Evolutionary conservation across 2,797 vertebrate species (phyloP).

Genomic region (Carcharodon carcharias): DNA sequence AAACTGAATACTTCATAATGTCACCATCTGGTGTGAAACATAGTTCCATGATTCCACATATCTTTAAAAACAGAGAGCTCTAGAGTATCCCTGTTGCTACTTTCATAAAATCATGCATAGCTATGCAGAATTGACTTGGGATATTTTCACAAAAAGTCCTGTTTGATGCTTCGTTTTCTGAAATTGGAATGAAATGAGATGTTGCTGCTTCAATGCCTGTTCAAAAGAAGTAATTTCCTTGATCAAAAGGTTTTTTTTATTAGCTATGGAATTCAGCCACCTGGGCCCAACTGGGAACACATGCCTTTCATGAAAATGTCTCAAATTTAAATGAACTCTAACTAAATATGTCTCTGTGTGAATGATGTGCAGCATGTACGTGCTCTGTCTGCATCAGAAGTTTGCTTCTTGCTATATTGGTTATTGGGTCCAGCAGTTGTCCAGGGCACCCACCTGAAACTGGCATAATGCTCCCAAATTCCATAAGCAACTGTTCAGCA

Average conservation of each 20-base stretch:
- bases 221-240: slow-evolving; percentile 13
- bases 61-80: not conserved
- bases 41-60: not conserved
- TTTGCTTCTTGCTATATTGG: not conserved
- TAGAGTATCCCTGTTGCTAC: not conserved
- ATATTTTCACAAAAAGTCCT: not conserved
- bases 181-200: slow-evolving; percentile 24
- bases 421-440: not conserved
- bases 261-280: slow-evolving; percentile 15
- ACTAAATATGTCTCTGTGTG: slow-evolving; percentile 7
- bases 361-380: not conserved
- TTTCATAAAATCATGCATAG: slow-evolving; percentile 27
- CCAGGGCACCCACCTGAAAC: not conserved
- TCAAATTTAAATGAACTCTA: slow-evolving; percentile 16
- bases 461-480: not conserved
- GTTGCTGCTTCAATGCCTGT: slow-evolving; percentile 13
- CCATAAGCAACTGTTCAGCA: not conserved
- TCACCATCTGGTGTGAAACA: not conserved
- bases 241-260: slow-evolving; percentile 8
- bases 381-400: not conserved
- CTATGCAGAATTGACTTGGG: slow-evolving; percentile 9
- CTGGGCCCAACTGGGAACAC: slow-evolving; percentile 23
- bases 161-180: not conserved
- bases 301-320: not conserved
- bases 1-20: not conserved